Conservation (phyloP, 2,113 vertebrate species). For the Callocephalon fimbriatum region DNA sequence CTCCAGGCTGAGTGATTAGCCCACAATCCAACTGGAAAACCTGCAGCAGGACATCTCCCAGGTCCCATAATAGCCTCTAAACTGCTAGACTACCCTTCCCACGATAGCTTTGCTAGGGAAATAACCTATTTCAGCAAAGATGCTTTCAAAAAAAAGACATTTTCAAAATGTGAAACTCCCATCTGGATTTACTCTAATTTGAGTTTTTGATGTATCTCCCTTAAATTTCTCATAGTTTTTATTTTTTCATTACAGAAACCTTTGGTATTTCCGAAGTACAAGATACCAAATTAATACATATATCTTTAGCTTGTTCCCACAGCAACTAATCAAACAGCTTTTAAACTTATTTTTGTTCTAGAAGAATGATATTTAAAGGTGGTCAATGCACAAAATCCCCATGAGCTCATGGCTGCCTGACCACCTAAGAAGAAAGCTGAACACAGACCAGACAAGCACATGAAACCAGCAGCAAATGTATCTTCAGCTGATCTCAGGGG, state of each 20-base stretch:
- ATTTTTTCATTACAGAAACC: background rate
- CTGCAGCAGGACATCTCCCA: background rate
- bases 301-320: conserved; percentile 9
- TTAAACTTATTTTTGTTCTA: background rate
- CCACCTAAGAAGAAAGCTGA: background rate
- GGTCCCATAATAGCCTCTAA: background rate
- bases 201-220: background rate
- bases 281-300: background rate
- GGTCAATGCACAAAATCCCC: background rate
- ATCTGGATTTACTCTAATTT: background rate
- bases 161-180: background rate
- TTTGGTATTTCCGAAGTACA: background rate
- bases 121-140: background rate
- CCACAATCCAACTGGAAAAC: background rate
- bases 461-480: background rate
- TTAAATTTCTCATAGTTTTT: background rate
- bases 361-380: background rate
- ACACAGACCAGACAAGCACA: background rate
- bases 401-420: background rate
- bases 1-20: background rate
- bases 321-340: background rate
- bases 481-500: background rate
- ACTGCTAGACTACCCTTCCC: background rate
- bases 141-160: background rate
- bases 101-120: background rate